Evolutionary conservation across 1,140 invertebrate genomes (phyloP).

Genomic region (Drosophila pectinifera): DNA sequence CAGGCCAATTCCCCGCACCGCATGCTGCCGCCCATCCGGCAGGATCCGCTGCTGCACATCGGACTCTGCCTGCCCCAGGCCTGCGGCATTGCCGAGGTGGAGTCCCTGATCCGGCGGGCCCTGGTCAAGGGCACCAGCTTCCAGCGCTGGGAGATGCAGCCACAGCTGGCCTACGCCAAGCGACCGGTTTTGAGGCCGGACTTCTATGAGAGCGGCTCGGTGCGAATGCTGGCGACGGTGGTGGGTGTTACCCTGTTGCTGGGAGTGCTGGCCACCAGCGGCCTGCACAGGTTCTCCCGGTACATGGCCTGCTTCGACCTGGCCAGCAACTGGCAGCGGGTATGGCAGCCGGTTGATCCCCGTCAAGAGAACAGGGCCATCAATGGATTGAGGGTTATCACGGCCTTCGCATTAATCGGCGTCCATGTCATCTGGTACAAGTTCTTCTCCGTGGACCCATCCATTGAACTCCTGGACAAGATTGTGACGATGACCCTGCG

Average conservation of each 20-base stretch:
- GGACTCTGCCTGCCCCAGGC: slow-evolving; percentile 51
- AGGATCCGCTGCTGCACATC: slow-evolving; percentile 36
- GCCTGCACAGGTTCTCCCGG: background rate
- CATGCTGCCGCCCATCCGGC: background rate
- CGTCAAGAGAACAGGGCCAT: slow-evolving; percentile 45
- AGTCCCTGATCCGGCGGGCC: slow-evolving; percentile 21
- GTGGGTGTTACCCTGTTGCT: slow-evolving; percentile 1
- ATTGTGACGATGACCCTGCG: slow-evolving; percentile 10
- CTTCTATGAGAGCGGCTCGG: slow-evolving; percentile 12
- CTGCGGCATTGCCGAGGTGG: slow-evolving; percentile 27
- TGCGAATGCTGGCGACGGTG: slow-evolving; percentile 3
- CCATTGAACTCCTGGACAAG: slow-evolving; percentile 9
- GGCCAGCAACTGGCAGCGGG: slow-evolving; percentile 39
- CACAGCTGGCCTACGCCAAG: slow-evolving; percentile 36
- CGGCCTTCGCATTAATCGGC: slow-evolving; percentile 28
- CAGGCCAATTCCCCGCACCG: slow-evolving; percentile 31
- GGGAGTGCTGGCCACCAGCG: background rate
- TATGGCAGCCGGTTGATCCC: slow-evolving; percentile 5
- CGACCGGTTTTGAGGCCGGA: slow-evolving; percentile 1
- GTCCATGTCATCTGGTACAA: slow-evolving; percentile 50
- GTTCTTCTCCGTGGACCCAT: slow-evolving; percentile 26
- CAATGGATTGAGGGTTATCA: slow-evolving; percentile 50
- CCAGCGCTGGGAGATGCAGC: slow-evolving; percentile 26
- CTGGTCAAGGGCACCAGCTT: background rate
- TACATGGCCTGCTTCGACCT: slow-evolving; percentile 46